Evolutionary conservation across 2,888 invertebrate genomes (phyloP).

Genomic region (Molorchus minor): DNA sequence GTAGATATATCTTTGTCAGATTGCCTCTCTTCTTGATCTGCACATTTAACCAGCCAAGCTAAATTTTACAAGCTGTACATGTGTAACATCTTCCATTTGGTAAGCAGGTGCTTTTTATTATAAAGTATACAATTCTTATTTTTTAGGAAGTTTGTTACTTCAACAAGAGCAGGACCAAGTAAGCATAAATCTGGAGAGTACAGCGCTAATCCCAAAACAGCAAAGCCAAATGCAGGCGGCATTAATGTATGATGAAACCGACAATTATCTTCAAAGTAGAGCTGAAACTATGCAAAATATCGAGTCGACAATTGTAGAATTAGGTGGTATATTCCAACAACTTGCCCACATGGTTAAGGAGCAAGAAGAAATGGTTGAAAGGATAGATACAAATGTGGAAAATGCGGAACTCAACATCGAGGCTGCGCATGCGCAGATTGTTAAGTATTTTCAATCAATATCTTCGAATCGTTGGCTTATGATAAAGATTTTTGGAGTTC

Average conservation of each 20-base stretch:
- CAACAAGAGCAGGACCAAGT: conserved; percentile 77
- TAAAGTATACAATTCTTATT: conserved; percentile 1
- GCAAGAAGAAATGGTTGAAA: conserved; percentile 97
- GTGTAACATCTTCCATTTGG: too few relatives aligned
- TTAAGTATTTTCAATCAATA: conserved; percentile 97
- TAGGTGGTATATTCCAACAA: conserved; percentile 98
- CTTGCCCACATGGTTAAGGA: conserved; percentile 97
- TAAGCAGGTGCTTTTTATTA: background rate
- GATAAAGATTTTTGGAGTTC: conserved; percentile 98
- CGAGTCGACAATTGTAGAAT: conserved; percentile 97
- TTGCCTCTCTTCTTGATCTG: too few relatives aligned
- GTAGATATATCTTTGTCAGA: too few relatives aligned
- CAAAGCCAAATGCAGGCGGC: conserved; percentile 70
- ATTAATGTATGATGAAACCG: conserved; percentile 84
- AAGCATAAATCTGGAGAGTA: conserved; percentile 83
- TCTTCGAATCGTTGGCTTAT: conserved; percentile 98
- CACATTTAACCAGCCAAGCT: too few relatives aligned
- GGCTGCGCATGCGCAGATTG: conserved; percentile 95
- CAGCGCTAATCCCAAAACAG: conserved; percentile 60
- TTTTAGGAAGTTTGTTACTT: conserved; percentile 59
- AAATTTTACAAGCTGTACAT: too few relatives aligned
- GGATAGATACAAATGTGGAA: conserved; percentile 97
- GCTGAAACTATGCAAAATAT: conserved; percentile 99
- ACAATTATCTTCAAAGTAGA: conserved; percentile 89
- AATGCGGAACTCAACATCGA: conserved; percentile 97